Evolutionary conservation across 2,797 vertebrate genomes (phyloP).

Genomic region (Pitangus sulphuratus): DNA sequence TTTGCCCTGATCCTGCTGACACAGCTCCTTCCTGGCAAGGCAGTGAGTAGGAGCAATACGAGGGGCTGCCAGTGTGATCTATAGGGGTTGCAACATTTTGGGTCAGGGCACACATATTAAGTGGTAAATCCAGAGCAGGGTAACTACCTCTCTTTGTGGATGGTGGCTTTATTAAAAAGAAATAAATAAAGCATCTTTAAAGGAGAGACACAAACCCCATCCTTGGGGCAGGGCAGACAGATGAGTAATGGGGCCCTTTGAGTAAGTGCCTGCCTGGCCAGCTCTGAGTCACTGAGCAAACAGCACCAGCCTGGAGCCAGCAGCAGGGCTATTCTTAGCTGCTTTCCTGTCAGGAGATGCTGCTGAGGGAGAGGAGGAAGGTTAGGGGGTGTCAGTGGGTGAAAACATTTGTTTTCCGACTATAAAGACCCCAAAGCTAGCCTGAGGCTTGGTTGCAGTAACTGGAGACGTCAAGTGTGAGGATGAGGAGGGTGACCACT

Average conservation of each 20-base stretch:
- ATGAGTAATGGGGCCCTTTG: conserved; percentile 66
- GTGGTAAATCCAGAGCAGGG: background rate
- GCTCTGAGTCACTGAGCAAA: conserved; percentile 68
- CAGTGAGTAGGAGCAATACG: background rate
- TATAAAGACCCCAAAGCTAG: background rate
- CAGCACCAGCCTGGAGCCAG: conserved; percentile 54
- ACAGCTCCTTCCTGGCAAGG: background rate
- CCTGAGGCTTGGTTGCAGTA: background rate
- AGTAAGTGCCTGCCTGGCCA: conserved; percentile 46
- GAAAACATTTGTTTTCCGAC: background rate
- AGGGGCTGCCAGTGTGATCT: background rate
- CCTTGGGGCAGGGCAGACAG: conserved; percentile 37
- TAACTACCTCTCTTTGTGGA: background rate
- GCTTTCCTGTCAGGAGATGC: background rate
- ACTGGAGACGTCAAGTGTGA: background rate
- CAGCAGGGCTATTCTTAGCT: conserved; percentile 52
- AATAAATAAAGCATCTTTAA: conserved; percentile 31
- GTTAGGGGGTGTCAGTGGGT: background rate
- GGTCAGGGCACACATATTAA: background rate
- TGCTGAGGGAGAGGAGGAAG: background rate
- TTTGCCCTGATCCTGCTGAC: background rate
- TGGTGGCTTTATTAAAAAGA: background rate
- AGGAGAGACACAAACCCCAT: conserved; percentile 31
- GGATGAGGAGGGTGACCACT: background rate
- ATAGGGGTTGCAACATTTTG: background rate